Conservation (phyloP, 2,888 invertebrate species). For the Scaptomyza tumidula region DNA sequence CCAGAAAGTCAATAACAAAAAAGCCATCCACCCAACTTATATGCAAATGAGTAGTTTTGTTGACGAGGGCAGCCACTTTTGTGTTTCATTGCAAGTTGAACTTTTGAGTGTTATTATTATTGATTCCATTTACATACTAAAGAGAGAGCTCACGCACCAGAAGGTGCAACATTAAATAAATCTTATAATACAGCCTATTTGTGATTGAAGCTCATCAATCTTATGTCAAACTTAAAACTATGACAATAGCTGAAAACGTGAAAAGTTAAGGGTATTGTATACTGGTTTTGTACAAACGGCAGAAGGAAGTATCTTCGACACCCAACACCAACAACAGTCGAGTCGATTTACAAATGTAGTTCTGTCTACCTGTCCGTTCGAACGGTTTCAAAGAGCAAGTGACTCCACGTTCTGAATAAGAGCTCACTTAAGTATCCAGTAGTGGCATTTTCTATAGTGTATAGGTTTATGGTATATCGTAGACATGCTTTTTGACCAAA, state of each 20-base stretch:
- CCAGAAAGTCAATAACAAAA: constrained; percentile 50
- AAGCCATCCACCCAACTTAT: constrained; percentile 28
- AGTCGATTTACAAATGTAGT: too few species aligned
- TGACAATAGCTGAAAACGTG: background rate
- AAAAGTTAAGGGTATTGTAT: background rate
- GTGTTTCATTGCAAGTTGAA: background rate
- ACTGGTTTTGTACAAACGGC: too few species aligned
- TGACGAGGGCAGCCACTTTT: constrained; percentile 17
- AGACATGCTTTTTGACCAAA: too few species aligned
- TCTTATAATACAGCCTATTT: too few species aligned
- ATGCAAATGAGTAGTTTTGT: constrained; percentile 45
- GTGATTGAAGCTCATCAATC: background rate
- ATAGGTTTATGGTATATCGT: too few species aligned
- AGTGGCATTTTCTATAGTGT: too few species aligned
- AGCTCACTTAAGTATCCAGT: too few species aligned
- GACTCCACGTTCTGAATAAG: too few species aligned
- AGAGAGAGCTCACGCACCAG: background rate
- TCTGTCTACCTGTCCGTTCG: too few species aligned
- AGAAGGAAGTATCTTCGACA: too few species aligned
- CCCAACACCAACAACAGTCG: too few species aligned
- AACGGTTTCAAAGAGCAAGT: too few species aligned
- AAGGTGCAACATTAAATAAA: background rate
- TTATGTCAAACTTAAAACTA: background rate
- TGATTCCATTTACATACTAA: background rate
- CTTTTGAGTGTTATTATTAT: constrained; percentile 12